Base-by-base conservation (phyloP, 2,888 invertebrate species). In the Drosophila pullipes region DNA sequence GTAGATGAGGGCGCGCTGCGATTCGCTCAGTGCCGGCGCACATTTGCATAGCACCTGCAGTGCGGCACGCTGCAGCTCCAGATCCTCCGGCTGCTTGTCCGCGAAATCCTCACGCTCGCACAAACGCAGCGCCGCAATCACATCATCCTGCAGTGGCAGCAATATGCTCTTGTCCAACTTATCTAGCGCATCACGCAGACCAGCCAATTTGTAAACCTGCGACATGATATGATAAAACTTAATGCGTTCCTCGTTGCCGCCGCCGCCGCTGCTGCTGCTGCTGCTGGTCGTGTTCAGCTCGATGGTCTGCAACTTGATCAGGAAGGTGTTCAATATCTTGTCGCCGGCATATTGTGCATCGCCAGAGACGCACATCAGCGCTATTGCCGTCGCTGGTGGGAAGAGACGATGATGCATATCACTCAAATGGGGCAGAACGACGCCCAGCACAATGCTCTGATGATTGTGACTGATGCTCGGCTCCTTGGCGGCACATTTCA, bases 111-210 rank as follows among this genome's bases (percentile, higher is more conserved):
- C 82, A 0, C 73, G 67, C 35, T 88, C 87, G 30, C 76, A 76
- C 0, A 78, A 58, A 25, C 87, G 82, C 10, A 93, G 35, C 4
- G 84, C 76, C 0, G 82, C 77, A 50, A 93, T 90, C 4, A 92
- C 81, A 70, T 91, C 80, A 4, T 77, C 68, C 61, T 92, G 93
- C 52, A 93, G 57, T 10, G 81, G 74, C 35, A 72, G n/a, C 33
- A 57, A 81, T 33, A 94, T 94, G 73, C 94, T 94, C 2, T 94
- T 94, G 84, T 93, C 94, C 92, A 96, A 81, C 5, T 73, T 62
- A 9, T 67, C 49, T 11, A 83, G 50, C 0, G 82, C 64, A 0
- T 86, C 80, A 0, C 89, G 63, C 37, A 83, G 18, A 0, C 79
- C 72, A 22, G 85, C 83, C 7, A 92, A 76, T 63, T 90, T 89